Base-by-base conservation (phyloP, 1,140 invertebrate genomes). In the Magallana gigas region DNA sequence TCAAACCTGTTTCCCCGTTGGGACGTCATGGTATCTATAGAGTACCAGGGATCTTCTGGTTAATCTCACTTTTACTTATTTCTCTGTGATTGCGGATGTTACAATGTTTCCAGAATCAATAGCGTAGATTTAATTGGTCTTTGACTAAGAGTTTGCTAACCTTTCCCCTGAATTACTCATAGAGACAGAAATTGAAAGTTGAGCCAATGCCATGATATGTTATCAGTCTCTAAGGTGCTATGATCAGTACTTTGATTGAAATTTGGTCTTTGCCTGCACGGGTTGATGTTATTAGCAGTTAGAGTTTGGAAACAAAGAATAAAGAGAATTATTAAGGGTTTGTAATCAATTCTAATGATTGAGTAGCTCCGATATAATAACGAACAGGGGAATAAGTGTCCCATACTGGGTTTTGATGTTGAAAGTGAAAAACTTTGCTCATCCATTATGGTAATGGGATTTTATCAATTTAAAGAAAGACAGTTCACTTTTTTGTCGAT, bases 71-170 rank as follows among this genome's bases (percentile, higher is more conserved):
- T 29, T 76, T 76, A 12, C 60, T 16, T 62, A 8, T 8, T 76
- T 76, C 68, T 14, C 68, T 29, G 23, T 76, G 68, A 76, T 76
- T 29, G 68, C 68, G 68, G 68, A 76, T 76, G 68, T 76, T 48
- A 76, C 68, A 76, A 62, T 62, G 60, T 62, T 62, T 16, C 60
- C 14, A 62, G 36, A 76, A 76, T 36, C 68, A 76, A 29, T 36
- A 76, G 23, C 68, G 6, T 29, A 76, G 23, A 48, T 48, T 48
- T 48, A 48, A 48, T 48, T 48, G 36, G 36, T 48, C 36, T 48
- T 6, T 16, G 60, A 62, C 14, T 48, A 48, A 48, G 36, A 48
- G 36, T 48, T 48, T 48, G 36, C 36, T 48, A 48, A 62, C n/a
- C 60, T 12, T 62, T 62, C 60, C 60, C 12, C 5, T 14, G 11